Conservation (phyloP, 2,113 vertebrate species). For the Eptesicus fuscus region DNA sequence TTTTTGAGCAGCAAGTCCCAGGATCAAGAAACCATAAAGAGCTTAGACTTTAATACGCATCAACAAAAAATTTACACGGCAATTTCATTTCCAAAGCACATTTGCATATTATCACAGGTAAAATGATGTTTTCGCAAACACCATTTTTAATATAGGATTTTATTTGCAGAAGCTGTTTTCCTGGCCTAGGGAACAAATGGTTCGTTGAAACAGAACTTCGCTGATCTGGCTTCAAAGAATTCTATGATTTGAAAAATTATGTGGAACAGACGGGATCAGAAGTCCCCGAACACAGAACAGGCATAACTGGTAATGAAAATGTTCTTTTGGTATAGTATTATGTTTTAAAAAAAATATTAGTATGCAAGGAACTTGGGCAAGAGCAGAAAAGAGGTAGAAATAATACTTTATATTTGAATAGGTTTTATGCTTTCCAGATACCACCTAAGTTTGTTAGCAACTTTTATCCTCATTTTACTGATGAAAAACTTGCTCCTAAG, state of each 20-base stretch:
- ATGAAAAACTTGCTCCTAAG: not conserved
- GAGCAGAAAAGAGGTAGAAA: not conserved
- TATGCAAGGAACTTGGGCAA: slow-evolving; percentile 18
- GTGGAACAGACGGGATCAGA: slow-evolving; percentile 51
- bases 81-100: slow-evolving; percentile 46
- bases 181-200: slow-evolving; percentile 42
- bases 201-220: slow-evolving; percentile 52
- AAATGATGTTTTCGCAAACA: slow-evolving; percentile 45
- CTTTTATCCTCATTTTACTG: not conserved
- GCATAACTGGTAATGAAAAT: slow-evolving; percentile 53
- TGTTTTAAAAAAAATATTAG: slow-evolving; percentile 43
- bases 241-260: slow-evolving; percentile 58
- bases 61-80: not conserved
- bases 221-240: slow-evolving; percentile 67
- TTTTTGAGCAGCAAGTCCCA: slow-evolving; percentile 7
- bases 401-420: slow-evolving; percentile 12
- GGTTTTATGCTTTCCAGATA: not conserved
- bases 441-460: not conserved
- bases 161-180: slow-evolving; percentile 57
- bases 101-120: slow-evolving; percentile 22
- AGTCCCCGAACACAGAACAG: slow-evolving; percentile 31
- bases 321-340: slow-evolving; percentile 44
- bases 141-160: slow-evolving; percentile 30
- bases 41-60: not conserved
- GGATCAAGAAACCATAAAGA: slow-evolving; percentile 44